Evolutionary conservation across 2,888 invertebrate genomes (phyloP).

Genomic region (Tineola bisselliella): DNA sequence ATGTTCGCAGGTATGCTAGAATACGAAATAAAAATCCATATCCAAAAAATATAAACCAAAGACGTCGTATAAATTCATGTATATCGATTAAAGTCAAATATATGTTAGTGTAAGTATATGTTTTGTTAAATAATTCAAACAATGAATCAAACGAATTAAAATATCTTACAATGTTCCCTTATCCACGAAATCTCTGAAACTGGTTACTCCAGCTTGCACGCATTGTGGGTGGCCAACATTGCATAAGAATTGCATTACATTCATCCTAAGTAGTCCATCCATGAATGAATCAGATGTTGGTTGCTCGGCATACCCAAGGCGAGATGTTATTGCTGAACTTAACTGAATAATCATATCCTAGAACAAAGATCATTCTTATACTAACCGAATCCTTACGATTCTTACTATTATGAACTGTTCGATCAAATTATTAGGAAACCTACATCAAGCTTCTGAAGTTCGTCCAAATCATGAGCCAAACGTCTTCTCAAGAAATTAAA

Average conservation of each 20-base stretch:
- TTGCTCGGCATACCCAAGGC: slow-evolving; percentile 59
- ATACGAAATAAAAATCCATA: no score
- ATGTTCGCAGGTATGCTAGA: slow-evolving; percentile 52
- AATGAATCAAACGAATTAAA: no score
- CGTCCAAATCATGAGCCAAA: slow-evolving; percentile 39
- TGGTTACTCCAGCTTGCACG: slow-evolving; percentile 32
- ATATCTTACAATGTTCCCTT: slow-evolving; percentile 32
- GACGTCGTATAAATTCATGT: no score
- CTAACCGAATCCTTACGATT: not conserved
- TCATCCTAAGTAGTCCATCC: slow-evolving; percentile 60
- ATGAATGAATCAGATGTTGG: slow-evolving; percentile 50
- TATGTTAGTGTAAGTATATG: no score
- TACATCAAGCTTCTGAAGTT: slow-evolving; percentile 33
- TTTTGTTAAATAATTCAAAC: no score
- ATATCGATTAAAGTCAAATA: no score
- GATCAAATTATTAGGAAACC: no score
- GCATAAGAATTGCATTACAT: slow-evolving; percentile 68
- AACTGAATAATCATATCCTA: slow-evolving; percentile 50
- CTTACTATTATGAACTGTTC: no score
- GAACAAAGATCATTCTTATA: slow-evolving; percentile 18
- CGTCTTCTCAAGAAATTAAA: slow-evolving; percentile 48
- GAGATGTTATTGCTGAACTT: slow-evolving; percentile 50
- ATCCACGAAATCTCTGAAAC: not conserved
- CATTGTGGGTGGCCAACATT: slow-evolving; percentile 50
- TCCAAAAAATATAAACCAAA: no score